Base-by-base conservation (phyloP, 2,888 invertebrate genomes). In the Stegana nigrithorax region DNA sequence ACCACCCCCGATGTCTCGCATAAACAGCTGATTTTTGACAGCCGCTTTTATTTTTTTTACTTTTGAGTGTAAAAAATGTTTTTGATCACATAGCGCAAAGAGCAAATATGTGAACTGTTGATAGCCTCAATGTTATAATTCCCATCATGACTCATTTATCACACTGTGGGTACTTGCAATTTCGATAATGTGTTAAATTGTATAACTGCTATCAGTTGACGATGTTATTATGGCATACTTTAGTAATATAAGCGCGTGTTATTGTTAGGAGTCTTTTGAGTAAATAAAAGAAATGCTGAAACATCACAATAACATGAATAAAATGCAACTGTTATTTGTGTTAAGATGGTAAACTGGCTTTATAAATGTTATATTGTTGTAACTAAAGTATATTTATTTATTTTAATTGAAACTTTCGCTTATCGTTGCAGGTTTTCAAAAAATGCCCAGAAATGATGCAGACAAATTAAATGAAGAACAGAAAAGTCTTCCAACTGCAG, bases 361-460 rank as follows among this genome's bases (percentile, higher is more conserved):
- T n/a, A n/a, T n/a, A n/a, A n/a, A n/a, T n/a, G n/a, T n/a, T n/a
- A n/a, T n/a, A n/a, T n/a, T n/a, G n/a, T n/a, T n/a, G n/a, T n/a
- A n/a, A n/a, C n/a, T n/a, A n/a, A n/a, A n/a, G n/a, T n/a, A n/a
- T n/a, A n/a, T n/a, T n/a, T n/a, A n/a, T 29, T 39, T 39, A n/a
- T 39, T 39, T 39, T n/a, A 14, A 29, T 29, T 29, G 29, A 10
- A 29, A 29, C 29, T 10, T 29, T 29, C 29, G 10, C 29, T 10
- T 29, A 29, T 51, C 19, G 2, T 51, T 50, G 4, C 14, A 60
- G 59, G 59, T 51, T 39, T 51, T 42, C 59, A 60, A 84, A 85
- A 85, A 81, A 85, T 85, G 85, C 84, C 75, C 78, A 84, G 81
- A 83, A 78, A 83, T 82, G 82, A 77, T 73, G 79, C 73, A 79